phyloP scores from a whole-genome alignment of 2,113 vertebrate genomes.

The Phainopepla nitens region DNA sequence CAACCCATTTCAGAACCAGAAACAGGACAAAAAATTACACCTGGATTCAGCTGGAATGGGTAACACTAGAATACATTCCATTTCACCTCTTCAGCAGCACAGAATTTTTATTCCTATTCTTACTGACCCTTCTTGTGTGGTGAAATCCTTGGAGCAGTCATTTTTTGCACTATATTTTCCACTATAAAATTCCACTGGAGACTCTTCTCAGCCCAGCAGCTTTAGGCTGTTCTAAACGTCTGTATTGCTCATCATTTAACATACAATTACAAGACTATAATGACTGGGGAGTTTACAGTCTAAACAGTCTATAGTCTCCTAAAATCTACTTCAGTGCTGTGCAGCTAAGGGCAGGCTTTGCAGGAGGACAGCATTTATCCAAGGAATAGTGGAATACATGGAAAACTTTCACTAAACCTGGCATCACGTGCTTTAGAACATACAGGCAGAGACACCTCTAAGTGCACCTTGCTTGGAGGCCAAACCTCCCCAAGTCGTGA shows the following conservation, averaged over 20 bases:
- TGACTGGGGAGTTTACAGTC: not conserved
- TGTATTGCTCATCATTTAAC: not conserved
- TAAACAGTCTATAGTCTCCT: too few relatives aligned
- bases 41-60: accelerated
- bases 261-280: not conserved
- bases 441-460: not conserved
- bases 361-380: not conserved
- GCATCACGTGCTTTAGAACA: not conserved
- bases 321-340: not conserved
- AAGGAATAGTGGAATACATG: not conserved
- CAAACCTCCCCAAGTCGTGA: not conserved
- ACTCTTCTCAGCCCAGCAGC: not conserved
- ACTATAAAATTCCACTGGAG: not conserved
- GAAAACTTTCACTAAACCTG: not conserved
- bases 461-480: not conserved
- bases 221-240: not conserved
- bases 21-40: not conserved
- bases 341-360: not conserved
- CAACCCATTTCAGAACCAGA: not conserved
- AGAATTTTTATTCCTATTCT: not conserved
- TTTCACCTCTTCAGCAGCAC: not conserved
- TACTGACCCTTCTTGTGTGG: not conserved
- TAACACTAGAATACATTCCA: accelerated
- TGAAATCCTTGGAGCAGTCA: not conserved
- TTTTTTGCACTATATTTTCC: not conserved